phyloP scores from a whole-genome alignment of 2,113 vertebrate genomes.

The Ia io region DNA sequence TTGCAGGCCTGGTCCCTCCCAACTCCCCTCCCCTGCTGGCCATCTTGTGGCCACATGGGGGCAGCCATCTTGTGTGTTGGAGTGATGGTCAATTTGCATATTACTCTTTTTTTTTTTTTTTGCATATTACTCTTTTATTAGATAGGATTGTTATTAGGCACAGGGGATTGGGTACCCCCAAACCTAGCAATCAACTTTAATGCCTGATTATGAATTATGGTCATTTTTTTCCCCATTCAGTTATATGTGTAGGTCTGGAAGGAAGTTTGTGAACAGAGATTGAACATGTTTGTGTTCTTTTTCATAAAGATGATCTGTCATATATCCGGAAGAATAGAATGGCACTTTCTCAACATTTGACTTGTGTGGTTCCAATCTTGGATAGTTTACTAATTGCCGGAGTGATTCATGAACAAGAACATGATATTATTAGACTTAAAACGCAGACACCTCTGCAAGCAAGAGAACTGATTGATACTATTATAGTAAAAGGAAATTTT shows the following conservation, averaged over 20 bases:
- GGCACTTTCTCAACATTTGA: slow-evolving; percentile 90
- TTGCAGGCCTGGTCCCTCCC: no score
- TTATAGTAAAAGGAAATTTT: slow-evolving; percentile 92
- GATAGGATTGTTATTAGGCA: background rate
- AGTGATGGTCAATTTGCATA: no score
- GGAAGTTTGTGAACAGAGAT: background rate
- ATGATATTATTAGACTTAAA: slow-evolving; percentile 88
- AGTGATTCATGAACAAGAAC: slow-evolving; percentile 88
- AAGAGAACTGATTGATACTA: slow-evolving; percentile 89
- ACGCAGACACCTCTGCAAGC: slow-evolving; percentile 88
- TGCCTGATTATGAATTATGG: background rate
- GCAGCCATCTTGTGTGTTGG: no score
- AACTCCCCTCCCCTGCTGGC: no score
- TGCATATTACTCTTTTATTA: no score
- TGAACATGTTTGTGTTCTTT: background rate
- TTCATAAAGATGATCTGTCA: slow-evolving; percentile 89
- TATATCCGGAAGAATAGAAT: slow-evolving; percentile 93
- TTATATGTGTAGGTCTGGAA: background rate
- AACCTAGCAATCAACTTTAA: background rate
- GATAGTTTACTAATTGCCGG: slow-evolving; percentile 88
- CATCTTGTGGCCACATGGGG: no score
- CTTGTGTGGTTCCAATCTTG: slow-evolving; percentile 88
- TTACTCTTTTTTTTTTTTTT: no score
- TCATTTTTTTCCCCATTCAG: background rate
- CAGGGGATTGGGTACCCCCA: background rate